Percentiles rank a stretch among this genome's conserved stretches.
Conservation (phyloP, 1,140 invertebrate species). For the Doryteuthis pealeii region DNA sequence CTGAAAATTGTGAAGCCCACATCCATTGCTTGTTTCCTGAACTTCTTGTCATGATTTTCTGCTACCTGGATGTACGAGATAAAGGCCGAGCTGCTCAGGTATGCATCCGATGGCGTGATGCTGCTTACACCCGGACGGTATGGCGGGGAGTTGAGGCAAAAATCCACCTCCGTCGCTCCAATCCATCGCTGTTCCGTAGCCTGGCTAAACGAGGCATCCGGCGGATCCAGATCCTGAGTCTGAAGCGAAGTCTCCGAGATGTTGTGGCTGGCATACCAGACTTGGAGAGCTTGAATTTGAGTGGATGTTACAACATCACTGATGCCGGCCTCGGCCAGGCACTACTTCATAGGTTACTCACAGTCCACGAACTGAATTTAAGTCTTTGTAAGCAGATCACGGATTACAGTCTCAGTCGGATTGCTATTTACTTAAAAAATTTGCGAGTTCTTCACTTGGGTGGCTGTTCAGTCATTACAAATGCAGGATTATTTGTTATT, state of each 20-base stretch:
- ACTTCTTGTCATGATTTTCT: conserved; percentile 87
- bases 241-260: conserved; percentile 80
- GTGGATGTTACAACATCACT: conserved; percentile 90
- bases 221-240: conserved; percentile 83
- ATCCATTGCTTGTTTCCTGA: conserved; percentile 89
- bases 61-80: conserved; percentile 83
- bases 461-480: conserved; percentile 87
- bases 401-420: conserved; percentile 78
- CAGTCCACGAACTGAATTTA: conserved; percentile 79
- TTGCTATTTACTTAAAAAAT: conserved; percentile 83
- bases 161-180: conserved; percentile 80
- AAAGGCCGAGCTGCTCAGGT: conserved; percentile 87
- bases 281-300: conserved; percentile 83
- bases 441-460: conserved; percentile 84
- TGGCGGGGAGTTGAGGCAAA: conserved; percentile 91
- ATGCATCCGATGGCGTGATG: conserved; percentile 85
- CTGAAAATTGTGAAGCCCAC: conserved; percentile 59
- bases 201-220: conserved; percentile 84
- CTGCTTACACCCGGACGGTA: conserved; percentile 82
- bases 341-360: conserved; percentile 72
- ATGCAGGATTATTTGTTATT: conserved; percentile 79
- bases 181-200: conserved; percentile 80
- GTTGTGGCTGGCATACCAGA: conserved; percentile 83
- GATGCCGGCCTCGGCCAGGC: conserved; percentile 80
- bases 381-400: conserved; percentile 94